These are phyloP conservation scores for Tetragnatha montana DNA, from an alignment of 2,888 invertebrate species.

Conservation along the genomic window DNA sequence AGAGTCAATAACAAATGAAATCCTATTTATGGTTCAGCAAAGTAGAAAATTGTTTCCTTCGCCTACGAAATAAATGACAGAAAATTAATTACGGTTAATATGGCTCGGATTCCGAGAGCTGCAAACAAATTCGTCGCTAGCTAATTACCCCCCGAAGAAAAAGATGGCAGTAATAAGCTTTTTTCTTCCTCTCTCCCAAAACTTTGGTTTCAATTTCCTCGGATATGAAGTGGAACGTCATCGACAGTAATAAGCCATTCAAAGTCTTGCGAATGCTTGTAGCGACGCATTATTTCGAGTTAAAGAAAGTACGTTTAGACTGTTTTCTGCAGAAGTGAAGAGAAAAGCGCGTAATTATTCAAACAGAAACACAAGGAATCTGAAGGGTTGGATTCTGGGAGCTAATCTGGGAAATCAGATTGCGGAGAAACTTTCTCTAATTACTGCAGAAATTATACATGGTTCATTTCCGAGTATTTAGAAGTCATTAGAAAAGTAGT, in stretches of 20 bases:
- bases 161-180: not conserved
- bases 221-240: constrained; percentile 4
- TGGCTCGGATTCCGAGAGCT: not conserved
- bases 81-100: constrained; percentile 43
- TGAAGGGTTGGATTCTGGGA: not conserved
- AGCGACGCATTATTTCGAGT: not conserved
- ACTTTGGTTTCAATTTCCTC: constrained; percentile 13
- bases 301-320: not conserved
- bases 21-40: constrained; percentile 34
- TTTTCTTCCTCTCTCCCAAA: not conserved
- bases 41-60: constrained; percentile 41
- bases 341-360: not conserved
- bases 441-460: too few relatives aligned
- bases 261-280: not conserved
- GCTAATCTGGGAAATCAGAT: not conserved
- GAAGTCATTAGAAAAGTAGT: too few relatives aligned
- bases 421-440: not conserved
- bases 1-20: constrained; percentile 19
- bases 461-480: too few relatives aligned
- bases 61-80: not conserved
- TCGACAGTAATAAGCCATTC: constrained; percentile 4
- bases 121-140: not conserved
- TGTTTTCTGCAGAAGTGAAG: not conserved
- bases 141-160: constrained; percentile 20
- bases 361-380: not conserved